A percentile compares a stretch with the other conserved stretches of the same genome.
Conservation (phyloP, 2,888 invertebrate species). For the Aproaerema taeniolella region DNA sequence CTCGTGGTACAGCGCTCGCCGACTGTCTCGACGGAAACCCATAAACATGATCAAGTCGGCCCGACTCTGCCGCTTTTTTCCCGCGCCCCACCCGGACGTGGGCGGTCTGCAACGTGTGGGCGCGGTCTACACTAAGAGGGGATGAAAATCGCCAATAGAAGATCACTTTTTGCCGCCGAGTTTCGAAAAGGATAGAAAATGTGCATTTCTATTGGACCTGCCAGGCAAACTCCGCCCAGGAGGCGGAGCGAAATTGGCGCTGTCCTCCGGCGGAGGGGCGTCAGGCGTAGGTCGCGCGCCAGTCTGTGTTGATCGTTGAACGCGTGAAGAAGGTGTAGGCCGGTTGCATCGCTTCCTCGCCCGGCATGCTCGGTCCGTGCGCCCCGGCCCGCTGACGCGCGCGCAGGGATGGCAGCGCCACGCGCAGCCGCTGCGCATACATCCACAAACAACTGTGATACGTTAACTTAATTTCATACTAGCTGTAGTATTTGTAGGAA, state of each 20-base stretch:
- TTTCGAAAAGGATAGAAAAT: constrained; percentile 62
- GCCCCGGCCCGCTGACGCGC: constrained; percentile 54
- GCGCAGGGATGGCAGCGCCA: constrained; percentile 69
- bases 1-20: constrained; percentile 58
- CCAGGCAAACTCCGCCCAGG: constrained; percentile 40
- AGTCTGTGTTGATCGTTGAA: constrained; percentile 67
- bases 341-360: constrained; percentile 43
- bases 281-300: constrained; percentile 66
- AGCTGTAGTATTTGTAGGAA: constrained; percentile 47
- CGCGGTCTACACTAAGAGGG: constrained; percentile 40
- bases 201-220: constrained; percentile 46
- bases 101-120: constrained; percentile 44
- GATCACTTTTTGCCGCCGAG: constrained; percentile 26
- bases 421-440: constrained; percentile 66
- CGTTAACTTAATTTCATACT: constrained; percentile 48
- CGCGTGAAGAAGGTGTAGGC: constrained; percentile 61
- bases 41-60: constrained; percentile 71
- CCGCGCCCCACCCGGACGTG: constrained; percentile 51
- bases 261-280: constrained; percentile 71
- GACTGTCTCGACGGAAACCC: constrained; percentile 72
- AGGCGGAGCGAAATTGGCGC: constrained; percentile 56
- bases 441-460: constrained; percentile 68
- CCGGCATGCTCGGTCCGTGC: constrained; percentile 60
- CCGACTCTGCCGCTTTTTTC: constrained; percentile 69
- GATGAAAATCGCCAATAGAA: constrained; percentile 43